phyloP scores from a whole-genome alignment of 1,140 invertebrate species.

The Zaprionus inermis region DNA sequence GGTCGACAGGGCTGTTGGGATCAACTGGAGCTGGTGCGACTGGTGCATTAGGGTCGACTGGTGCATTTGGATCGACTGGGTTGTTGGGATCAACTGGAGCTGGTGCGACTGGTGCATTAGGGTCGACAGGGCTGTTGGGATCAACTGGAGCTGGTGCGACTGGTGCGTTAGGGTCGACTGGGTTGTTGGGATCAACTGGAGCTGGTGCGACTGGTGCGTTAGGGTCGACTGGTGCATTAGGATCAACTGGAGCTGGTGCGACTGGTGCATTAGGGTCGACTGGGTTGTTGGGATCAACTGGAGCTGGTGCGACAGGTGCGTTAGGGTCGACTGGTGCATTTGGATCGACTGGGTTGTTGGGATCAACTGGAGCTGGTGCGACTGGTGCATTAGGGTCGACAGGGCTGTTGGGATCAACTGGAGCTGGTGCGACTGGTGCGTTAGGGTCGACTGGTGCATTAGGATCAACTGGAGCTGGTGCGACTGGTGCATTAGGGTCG shows the following conservation, averaged over 20 bases:
- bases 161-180: constrained; percentile 18
- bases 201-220: constrained; percentile 19
- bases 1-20: not conserved
- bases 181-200: constrained; percentile 20
- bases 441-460: constrained; percentile 32
- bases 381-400: constrained; percentile 19
- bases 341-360: constrained; percentile 17
- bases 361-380: constrained; percentile 14
- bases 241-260: constrained; percentile 29
- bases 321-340: constrained; percentile 21
- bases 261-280: constrained; percentile 34
- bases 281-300: constrained; percentile 10
- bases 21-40: not conserved
- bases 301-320: constrained; percentile 4
- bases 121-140: constrained; percentile 11
- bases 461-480: constrained; percentile 22
- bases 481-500: constrained; percentile 15
- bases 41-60: not conserved
- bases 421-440: constrained; percentile 14
- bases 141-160: not conserved
- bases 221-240: constrained; percentile 6
- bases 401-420: constrained; percentile 11
- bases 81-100: constrained; percentile 8
- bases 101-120: constrained; percentile 20
- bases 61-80: not conserved